Percentiles rank a stretch among this genome's conserved stretches.
phyloP scores from a whole-genome alignment of 2,888 invertebrate genomes.

The Apodemia duryi region DNA sequence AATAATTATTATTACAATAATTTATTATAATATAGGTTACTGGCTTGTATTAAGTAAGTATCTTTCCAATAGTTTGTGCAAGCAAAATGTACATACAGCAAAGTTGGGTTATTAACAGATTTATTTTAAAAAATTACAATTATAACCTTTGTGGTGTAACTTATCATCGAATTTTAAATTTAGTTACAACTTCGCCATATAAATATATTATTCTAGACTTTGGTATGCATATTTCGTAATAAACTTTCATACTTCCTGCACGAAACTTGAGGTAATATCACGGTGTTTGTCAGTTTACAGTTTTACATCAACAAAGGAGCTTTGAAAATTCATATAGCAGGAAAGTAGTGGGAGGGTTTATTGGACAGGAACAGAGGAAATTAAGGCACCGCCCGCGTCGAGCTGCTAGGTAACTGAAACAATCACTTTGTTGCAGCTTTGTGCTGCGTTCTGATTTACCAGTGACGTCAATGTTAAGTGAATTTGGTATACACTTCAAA shows the following conservation, averaged over 20 bases:
- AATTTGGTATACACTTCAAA: no score
- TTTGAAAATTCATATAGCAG: constrained; percentile 26
- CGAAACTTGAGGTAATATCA: constrained; percentile 10
- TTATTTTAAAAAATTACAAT: no score
- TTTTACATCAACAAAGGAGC: constrained; percentile 18
- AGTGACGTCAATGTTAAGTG: background rate
- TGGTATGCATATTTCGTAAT: constrained; percentile 5
- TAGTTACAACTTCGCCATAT: background rate
- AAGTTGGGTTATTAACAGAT: no score
- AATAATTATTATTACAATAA: no score
- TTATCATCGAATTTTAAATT: background rate
- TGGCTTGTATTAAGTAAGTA: no score
- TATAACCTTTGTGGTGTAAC: no score
- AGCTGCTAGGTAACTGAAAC: constrained; percentile 36
- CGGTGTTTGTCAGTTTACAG: constrained; percentile 14
- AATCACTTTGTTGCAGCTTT: constrained; percentile 36
- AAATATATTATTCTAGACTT: background rate
- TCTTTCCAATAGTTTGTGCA: no score
- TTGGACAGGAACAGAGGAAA: constrained; percentile 38
- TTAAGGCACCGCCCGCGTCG: constrained; percentile 35
- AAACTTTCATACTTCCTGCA: background rate
- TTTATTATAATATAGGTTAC: no score
- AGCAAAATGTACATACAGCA: no score
- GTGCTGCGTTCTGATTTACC: constrained; percentile 31
- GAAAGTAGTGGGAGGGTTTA: constrained; percentile 33